Base-by-base conservation (phyloP, 2,113 vertebrate species). In the Clinocottus analis region DNA sequence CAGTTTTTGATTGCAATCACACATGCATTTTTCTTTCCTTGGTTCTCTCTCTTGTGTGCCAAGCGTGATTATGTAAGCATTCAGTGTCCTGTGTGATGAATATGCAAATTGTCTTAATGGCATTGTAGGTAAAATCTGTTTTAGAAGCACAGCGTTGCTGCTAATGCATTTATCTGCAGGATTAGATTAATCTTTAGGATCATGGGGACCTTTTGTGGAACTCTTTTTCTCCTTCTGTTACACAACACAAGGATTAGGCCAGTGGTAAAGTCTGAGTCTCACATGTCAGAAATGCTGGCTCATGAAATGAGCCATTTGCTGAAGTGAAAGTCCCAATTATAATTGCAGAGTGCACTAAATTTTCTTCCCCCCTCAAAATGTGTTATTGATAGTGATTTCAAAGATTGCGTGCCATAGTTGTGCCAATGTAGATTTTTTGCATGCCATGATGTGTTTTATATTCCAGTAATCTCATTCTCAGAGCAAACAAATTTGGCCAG, bases 1-100 rank as follows among this genome's bases (percentile, higher is more conserved):
- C 7, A 61, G 6, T 5, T 61, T 77, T 66, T 82, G 69, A 89
- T 90, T 86, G 81, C 86, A 85, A 80, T 89, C 82, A 82, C 58
- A 68, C 27, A 3, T 29, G 31, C 58, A 49, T 76, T 85, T 73
- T 41, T 84, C 82, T 65, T 65, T 4, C 33, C n/a, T 55, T 2
- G 14, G 55, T 62, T 65, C 4, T 49, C 19, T 56, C 31, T 63
- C 41, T 80, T 67, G 55, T 5, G 4, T 63, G 17, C 51, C 33
- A 56, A 75, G 45, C 79, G 33, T 33, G 37, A 72, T 80, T 61
- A 59, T 21, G 5, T 35, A 17, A 70, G 56, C 41, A 33, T 60
- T 73, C 61, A 59, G 13, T 33, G 41, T 75, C 59, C 12, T 27
- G 31, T 72, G 67, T 72, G 56, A 79, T 80, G 47, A 78, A 82